Conservation (phyloP, 2,113 vertebrate species). For the Pipra filicauda region DNA sequence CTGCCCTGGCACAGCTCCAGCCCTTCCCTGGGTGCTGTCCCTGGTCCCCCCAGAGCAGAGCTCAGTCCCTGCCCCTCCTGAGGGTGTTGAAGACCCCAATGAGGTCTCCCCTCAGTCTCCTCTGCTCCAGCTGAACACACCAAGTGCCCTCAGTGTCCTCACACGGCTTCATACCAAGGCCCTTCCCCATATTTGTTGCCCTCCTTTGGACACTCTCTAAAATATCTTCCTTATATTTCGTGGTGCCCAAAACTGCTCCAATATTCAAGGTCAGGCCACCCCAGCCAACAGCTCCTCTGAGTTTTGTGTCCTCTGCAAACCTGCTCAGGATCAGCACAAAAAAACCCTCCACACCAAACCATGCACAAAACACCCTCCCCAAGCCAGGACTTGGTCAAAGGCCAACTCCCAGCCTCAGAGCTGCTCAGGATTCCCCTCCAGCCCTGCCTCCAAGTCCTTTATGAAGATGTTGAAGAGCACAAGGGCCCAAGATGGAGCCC, state of each 20-base stretch:
- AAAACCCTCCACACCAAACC: neutral
- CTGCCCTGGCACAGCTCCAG: neutral
- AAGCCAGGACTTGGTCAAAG: neutral
- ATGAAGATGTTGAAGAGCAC: neutral
- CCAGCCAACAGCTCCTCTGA: neutral
- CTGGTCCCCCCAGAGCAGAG: neutral
- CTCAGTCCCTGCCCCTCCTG: too few relatives aligned
- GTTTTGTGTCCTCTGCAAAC: neutral
- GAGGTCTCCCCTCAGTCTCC: neutral
- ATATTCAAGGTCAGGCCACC: too few relatives aligned
- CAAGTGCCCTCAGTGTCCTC: neutral
- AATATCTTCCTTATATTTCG: neutral
- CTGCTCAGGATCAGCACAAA: neutral
- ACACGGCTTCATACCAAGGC: neutral
- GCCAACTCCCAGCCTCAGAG: neutral
- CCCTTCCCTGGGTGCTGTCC: neutral
- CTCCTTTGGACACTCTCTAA: neutral
- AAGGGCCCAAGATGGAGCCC: neutral
- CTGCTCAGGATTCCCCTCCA: neutral
- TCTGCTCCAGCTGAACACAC: too few relatives aligned
- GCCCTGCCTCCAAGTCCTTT: neutral
- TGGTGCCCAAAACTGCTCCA: neutral
- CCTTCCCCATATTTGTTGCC: neutral
- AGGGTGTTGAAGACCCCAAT: too few relatives aligned
- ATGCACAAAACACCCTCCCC: neutral